A percentile compares a stretch with the other conserved stretches of the same genome.
phyloP scores from a whole-genome alignment of 2,888 invertebrate species.

The Drosophila niveifrons region DNA sequence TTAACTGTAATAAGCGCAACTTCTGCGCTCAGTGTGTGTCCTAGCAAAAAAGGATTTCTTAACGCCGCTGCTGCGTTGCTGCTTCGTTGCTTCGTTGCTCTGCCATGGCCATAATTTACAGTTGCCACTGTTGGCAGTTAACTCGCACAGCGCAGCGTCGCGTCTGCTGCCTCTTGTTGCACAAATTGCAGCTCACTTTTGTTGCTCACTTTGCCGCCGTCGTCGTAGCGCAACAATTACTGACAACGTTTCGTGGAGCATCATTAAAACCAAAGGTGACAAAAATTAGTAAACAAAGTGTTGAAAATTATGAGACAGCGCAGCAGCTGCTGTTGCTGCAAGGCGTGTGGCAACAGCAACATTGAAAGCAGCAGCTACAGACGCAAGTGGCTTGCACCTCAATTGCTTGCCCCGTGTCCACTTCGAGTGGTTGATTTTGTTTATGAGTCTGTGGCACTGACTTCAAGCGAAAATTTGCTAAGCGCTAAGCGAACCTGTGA shows the following conservation, averaged over 20 bases:
- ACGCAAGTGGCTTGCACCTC: conserved; percentile 23
- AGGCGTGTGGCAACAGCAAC: conserved; percentile 50
- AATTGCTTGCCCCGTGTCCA: conserved; percentile 19
- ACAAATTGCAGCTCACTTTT: conserved; percentile 79
- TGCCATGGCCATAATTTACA: conserved; percentile 65
- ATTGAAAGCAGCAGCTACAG: conserved; percentile 22
- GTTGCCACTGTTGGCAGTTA: conserved; percentile 30
- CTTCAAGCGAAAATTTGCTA: conserved; percentile 20
- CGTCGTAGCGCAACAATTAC: conserved; percentile 72
- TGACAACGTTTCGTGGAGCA: conserved; percentile 66
- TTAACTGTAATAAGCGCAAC: conserved; percentile 80
- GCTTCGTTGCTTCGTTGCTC: conserved; percentile 54
- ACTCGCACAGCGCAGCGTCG: conserved; percentile 17
- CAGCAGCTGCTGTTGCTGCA: conserved; percentile 44
- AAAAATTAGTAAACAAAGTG: conserved; percentile 82
- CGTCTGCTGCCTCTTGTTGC: conserved; percentile 62
- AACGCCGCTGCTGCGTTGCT: conserved; percentile 30
- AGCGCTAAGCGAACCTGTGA: conserved; percentile 22
- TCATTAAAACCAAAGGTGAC: conserved; percentile 82
- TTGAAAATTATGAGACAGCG: conserved; percentile 76
- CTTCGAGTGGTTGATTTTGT: conserved; percentile 23
- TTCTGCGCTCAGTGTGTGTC: conserved; percentile 74
- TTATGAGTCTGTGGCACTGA: conserved; percentile 43
- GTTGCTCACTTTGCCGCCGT: conserved; percentile 67
- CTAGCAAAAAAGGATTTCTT: conserved; percentile 76